Conservation (phyloP, 2,888 invertebrate genomes). For the Luffia ferchaultella region DNA sequence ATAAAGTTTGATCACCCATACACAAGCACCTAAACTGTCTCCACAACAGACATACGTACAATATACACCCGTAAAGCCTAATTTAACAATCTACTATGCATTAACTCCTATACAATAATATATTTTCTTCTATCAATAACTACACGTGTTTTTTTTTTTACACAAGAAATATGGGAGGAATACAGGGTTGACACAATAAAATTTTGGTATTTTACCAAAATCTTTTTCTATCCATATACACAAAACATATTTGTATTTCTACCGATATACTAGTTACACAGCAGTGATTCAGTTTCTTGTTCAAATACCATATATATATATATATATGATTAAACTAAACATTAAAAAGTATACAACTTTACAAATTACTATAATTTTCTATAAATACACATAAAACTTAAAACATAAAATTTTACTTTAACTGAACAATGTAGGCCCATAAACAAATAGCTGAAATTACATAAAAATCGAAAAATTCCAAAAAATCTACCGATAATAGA, state of each 20-base stretch:
- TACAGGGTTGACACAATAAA: constrained; percentile 1
- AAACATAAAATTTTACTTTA: too few species aligned
- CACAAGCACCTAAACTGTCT: constrained; percentile 37
- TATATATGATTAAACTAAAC: neutral
- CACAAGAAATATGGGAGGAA: constrained; percentile 23
- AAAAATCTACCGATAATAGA: too few species aligned
- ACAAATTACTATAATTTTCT: neutral
- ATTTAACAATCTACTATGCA: constrained; percentile 41
- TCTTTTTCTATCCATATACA: constrained; percentile 9
- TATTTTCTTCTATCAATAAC: constrained; percentile 5
- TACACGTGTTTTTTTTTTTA: constrained; percentile 21
- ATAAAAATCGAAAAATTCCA: too few species aligned
- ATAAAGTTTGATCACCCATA: neutral
- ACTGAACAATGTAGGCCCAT: too few species aligned
- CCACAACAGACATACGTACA: constrained; percentile 36
- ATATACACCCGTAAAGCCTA: constrained; percentile 44
- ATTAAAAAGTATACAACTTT: neutral
- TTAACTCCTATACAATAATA: constrained; percentile 32
- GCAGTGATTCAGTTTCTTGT: neutral
- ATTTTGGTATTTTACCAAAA: constrained; percentile 7
- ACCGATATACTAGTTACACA: too few species aligned
- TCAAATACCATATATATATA: neutral
- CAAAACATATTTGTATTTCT: constrained; percentile 13
- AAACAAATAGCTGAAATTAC: too few species aligned
- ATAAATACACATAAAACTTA: neutral